phyloP scores from a whole-genome alignment of 2,113 vertebrate genomes.

The Spea bombifrons region DNA sequence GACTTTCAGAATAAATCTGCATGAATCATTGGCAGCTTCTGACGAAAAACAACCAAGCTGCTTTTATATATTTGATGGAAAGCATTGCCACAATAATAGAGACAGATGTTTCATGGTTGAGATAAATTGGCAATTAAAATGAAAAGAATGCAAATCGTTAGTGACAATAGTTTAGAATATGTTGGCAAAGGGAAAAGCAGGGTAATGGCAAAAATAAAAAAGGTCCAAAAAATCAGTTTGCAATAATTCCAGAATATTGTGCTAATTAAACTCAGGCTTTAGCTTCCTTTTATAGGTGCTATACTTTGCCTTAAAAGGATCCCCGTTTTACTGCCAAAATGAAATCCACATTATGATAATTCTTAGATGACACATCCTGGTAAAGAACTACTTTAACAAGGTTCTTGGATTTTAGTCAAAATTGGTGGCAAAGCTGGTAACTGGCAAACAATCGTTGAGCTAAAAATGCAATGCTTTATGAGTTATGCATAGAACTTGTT shows the following conservation, averaged over 20 bases:
- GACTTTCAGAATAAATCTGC: conserved; percentile 14
- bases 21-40: conserved; percentile 21
- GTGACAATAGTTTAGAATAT: conserved; percentile 34
- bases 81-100: conserved; percentile 22
- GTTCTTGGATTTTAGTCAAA: no score
- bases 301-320: no score
- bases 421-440: no score
- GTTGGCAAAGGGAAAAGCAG: conserved; percentile 27
- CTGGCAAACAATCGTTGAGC: no score
- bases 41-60: conserved; percentile 18
- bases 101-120: conserved; percentile 43
- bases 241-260: conserved; percentile 9
- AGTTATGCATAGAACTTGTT: no score
- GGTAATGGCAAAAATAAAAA: conserved; percentile 15
- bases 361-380: no score
- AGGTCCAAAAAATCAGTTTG: conserved; percentile 16
- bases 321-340: no score
- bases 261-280: background rate
- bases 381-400: no score
- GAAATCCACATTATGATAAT: no score
- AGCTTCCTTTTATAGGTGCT: no score
- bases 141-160: conserved; percentile 33
- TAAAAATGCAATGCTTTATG: no score
- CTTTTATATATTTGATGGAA: conserved; percentile 27
- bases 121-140: conserved; percentile 40